Percentiles rank a stretch among this genome's conserved stretches.
phyloP scores from a whole-genome alignment of 1,140 invertebrate species.

The Paraescarpia echinospica region DNA sequence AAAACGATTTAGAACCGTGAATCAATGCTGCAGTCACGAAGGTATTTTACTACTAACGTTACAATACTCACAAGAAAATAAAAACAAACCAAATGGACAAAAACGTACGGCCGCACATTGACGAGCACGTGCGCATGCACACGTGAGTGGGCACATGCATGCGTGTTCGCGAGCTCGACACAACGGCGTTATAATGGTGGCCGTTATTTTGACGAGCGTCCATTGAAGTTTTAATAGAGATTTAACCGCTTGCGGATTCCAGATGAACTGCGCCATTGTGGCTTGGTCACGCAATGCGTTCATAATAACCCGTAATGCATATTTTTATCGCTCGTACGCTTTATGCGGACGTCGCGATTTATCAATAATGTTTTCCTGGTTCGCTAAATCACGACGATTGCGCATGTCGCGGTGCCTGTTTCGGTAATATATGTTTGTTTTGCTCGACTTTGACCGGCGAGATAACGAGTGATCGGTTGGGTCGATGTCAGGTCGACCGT shows the following conservation, averaged over 20 bases:
- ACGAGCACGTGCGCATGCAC: not conserved
- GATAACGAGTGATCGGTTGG: not conserved
- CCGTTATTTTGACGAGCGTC: not conserved
- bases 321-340: not conserved
- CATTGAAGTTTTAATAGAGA: not conserved
- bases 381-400: not conserved
- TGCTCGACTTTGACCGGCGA: not conserved
- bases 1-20: too few species aligned
- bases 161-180: not conserved
- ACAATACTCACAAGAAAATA: not conserved
- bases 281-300: not conserved
- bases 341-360: not conserved
- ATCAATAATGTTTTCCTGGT: constrained; percentile 1
- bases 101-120: not conserved
- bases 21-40: too few species aligned
- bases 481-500: not conserved
- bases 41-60: not conserved
- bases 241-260: not conserved
- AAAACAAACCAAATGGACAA: not conserved
- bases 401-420: not conserved
- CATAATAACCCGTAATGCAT: constrained; percentile 5
- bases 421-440: constrained; percentile 6
- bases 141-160: not conserved
- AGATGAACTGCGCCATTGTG: not conserved
- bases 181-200: not conserved